Evolutionary conservation across 2,113 vertebrate species (phyloP).

Genomic region (Azemiops feae): DNA sequence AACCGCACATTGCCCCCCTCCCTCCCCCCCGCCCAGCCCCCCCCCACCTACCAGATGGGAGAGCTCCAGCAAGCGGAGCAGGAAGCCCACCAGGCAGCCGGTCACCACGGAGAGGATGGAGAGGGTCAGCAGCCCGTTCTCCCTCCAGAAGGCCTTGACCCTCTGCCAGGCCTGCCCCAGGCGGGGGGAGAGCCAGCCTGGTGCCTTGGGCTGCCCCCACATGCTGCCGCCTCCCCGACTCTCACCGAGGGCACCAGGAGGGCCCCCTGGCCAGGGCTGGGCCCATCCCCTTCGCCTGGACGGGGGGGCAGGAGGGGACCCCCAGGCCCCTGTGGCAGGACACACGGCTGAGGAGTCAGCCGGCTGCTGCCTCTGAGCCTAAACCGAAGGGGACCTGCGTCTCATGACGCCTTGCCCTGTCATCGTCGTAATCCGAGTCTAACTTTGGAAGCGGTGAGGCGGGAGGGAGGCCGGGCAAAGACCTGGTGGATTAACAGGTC

Average conservation of each 20-base stretch:
- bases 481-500: neutral
- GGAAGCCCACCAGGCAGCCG: slow-evolving; percentile 80
- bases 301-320: neutral
- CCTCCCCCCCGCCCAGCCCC: no score
- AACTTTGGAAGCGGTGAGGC: neutral
- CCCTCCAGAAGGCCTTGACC: slow-evolving; percentile 55
- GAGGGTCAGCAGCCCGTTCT: slow-evolving; percentile 80
- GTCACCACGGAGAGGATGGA: slow-evolving; percentile 77
- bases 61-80: slow-evolving; percentile 75
- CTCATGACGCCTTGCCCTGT: neutral
- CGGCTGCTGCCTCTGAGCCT: slow-evolving; percentile 35
- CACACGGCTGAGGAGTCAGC: neutral
- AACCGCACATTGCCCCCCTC: no score
- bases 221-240: neutral
- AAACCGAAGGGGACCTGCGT: slow-evolving; percentile 58
- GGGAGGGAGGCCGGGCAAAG: neutral
- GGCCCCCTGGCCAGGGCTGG: fast-evolving
- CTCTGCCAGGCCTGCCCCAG: neutral
- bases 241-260: neutral
- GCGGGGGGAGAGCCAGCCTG: fast-evolving
- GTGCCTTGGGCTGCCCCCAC: slow-evolving; percentile 48
- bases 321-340: no score
- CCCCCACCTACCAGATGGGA: slow-evolving; percentile 75
- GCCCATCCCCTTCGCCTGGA: fast-evolving
- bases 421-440: slow-evolving; percentile 42